Evolutionary conservation across 1,140 invertebrate genomes (phyloP).

Genomic region (Meloidogyne floridensis): DNA sequence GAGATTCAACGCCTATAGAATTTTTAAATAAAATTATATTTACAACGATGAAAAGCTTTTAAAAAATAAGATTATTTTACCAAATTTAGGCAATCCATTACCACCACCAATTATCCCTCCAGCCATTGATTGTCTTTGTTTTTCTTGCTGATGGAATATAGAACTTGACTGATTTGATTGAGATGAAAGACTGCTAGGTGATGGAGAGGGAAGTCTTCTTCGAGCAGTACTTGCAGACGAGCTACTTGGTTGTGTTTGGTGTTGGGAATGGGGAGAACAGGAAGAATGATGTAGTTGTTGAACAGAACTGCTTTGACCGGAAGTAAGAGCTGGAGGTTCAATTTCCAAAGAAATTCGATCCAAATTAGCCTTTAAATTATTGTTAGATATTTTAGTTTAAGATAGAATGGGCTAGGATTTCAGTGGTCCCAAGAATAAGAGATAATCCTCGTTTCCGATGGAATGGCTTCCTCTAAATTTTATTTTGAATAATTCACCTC

Average conservation of each 20-base stretch:
- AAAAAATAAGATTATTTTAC: conserved; percentile 65
- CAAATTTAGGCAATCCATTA: conserved; percentile 71
- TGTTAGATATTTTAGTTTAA: too few species aligned
- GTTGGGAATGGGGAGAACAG: conserved; percentile 4
- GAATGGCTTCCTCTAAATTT: not conserved
- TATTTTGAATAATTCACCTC: conserved; percentile 69
- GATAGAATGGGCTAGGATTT: too few species aligned
- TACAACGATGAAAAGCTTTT: not conserved
- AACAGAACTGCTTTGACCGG: conserved; percentile 29
- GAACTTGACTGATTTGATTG: conserved; percentile 70
- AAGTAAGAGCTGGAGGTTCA: conserved; percentile 71
- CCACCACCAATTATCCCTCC: conserved; percentile 12
- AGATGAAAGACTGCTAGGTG: conserved; percentile 79
- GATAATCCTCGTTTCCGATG: too few species aligned
- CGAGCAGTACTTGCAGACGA: conserved; percentile 72
- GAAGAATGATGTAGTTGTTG: conserved; percentile 17
- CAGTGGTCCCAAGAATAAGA: too few species aligned
- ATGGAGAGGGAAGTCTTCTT: conserved; percentile 83
- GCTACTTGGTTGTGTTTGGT: not conserved
- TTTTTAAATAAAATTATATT: not conserved
- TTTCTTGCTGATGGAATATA: conserved; percentile 43
- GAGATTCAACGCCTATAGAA: conserved; percentile 80
- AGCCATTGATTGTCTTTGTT: conserved; percentile 45
- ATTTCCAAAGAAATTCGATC: conserved; percentile 86
- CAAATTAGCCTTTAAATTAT: conserved; percentile 72